Conservation (phyloP, 2,797 vertebrate species). For the Siniperca scherzeri region DNA sequence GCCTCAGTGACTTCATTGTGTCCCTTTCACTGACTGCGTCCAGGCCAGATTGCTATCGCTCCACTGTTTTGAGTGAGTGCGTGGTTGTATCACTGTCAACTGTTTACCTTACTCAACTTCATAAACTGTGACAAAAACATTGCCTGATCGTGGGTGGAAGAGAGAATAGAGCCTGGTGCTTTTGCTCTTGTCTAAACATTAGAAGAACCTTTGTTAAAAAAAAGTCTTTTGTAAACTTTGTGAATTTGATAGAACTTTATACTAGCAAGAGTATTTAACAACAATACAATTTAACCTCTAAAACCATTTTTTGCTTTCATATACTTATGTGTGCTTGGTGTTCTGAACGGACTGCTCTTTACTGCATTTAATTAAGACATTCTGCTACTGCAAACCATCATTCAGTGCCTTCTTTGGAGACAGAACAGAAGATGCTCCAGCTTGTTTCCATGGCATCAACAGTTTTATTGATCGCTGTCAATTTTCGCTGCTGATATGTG, state of each 20-base stretch:
- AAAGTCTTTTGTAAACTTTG: not conserved
- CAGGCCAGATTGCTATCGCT: conserved; percentile 61
- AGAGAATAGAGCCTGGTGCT: not conserved
- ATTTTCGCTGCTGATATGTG: conserved; percentile 5
- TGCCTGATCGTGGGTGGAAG: not conserved
- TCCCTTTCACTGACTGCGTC: conserved; percentile 58
- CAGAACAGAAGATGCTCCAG: not conserved
- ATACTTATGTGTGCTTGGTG: not conserved
- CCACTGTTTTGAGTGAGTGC: conserved; percentile 27
- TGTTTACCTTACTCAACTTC: conserved; percentile 59
- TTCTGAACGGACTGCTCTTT: no score
- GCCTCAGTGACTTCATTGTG: conserved; percentile 59
- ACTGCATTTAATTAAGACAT: not conserved
- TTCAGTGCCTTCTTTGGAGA: not conserved
- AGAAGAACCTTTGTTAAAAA: not conserved
- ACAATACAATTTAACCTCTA: not conserved
- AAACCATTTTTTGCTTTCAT: not conserved
- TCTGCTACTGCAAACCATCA: not conserved
- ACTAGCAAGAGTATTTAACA: not conserved
- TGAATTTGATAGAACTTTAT: not conserved
- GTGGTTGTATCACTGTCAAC: not conserved
- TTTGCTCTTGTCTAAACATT: not conserved
- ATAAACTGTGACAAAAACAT: conserved; percentile 49
- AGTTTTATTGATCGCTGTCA: conserved; percentile 15
- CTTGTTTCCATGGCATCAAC: conserved; percentile 36